Conservation (phyloP, 1,140 invertebrate genomes). For the Drosophila simulans region DNA sequence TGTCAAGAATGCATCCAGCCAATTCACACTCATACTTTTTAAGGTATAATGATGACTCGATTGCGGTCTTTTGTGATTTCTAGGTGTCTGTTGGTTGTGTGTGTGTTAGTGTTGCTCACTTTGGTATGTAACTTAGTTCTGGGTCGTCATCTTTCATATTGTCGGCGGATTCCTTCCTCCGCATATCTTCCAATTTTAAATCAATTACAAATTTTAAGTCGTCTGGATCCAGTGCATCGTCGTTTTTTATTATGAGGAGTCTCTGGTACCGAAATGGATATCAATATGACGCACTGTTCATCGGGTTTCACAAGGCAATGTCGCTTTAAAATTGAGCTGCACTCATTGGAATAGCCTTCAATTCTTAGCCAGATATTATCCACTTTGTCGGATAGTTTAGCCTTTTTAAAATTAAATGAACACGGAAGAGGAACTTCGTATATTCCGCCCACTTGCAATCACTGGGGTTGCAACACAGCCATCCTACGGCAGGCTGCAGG, state of each 20-base stretch:
- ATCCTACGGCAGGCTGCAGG: too few species aligned
- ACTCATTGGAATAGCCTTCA: too few species aligned
- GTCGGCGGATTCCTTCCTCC: neutral
- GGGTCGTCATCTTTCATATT: neutral
- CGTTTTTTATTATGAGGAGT: conserved; percentile 2
- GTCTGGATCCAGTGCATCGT: neutral
- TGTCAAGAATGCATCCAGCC: neutral
- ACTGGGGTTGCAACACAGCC: too few species aligned
- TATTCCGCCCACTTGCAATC: too few species aligned
- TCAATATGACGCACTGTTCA: too few species aligned
- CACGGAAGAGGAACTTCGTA: too few species aligned
- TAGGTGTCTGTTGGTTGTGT: conserved; percentile 1
- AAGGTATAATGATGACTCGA: conserved; percentile 4
- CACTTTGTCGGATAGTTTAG: too few species aligned
- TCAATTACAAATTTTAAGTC: neutral
- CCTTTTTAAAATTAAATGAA: too few species aligned
- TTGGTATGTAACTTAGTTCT: neutral
- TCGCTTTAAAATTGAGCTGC: too few species aligned
- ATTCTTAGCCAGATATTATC: too few species aligned
- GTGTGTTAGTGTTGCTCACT: neutral
- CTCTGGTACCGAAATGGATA: neutral
- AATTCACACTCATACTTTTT: conserved; percentile 1
- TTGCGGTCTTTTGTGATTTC: conserved; percentile 1
- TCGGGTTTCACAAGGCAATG: too few species aligned
- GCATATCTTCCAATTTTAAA: too few species aligned